Conservation (phyloP, 2,113 vertebrate genomes). For the Machaerirhynchus nigripectus region DNA sequence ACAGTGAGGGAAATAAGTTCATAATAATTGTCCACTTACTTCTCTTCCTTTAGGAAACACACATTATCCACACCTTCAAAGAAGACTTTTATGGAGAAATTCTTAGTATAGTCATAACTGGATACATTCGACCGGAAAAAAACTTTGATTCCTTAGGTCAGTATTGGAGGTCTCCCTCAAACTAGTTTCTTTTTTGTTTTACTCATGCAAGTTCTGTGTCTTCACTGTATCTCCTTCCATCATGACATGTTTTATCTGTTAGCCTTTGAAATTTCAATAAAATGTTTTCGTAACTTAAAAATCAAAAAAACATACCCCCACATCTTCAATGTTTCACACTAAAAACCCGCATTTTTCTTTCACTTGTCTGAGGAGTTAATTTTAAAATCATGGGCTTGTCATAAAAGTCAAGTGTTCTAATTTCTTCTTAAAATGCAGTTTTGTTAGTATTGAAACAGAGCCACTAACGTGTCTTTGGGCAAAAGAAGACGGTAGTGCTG, state of each 20-base stretch:
- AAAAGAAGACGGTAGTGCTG: background rate
- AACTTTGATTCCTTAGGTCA: conserved; percentile 90
- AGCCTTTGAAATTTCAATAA: background rate
- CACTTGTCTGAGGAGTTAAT: background rate
- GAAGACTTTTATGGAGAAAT: conserved; percentile 95
- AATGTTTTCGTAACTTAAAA: background rate
- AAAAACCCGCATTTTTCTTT: background rate
- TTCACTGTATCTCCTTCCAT: background rate
- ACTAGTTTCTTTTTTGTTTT: background rate
- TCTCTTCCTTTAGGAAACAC: conserved; percentile 82
- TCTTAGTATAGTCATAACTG: conserved; percentile 87
- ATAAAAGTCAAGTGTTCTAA: background rate
- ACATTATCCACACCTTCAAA: conserved; percentile 92
- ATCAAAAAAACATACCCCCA: rapidly evolving
- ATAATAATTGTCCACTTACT: background rate
- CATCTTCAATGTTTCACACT: background rate
- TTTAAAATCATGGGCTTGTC: background rate
- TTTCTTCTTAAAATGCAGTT: background rate
- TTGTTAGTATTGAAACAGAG: background rate
- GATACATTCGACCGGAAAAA: conserved; percentile 93
- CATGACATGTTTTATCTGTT: background rate
- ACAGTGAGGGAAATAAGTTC: background rate
- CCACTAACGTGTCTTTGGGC: background rate
- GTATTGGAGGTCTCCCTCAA: background rate
- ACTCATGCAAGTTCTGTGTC: background rate